Conservation (phyloP, 2,888 invertebrate species). For the Cryptocheilus praepositus region DNA sequence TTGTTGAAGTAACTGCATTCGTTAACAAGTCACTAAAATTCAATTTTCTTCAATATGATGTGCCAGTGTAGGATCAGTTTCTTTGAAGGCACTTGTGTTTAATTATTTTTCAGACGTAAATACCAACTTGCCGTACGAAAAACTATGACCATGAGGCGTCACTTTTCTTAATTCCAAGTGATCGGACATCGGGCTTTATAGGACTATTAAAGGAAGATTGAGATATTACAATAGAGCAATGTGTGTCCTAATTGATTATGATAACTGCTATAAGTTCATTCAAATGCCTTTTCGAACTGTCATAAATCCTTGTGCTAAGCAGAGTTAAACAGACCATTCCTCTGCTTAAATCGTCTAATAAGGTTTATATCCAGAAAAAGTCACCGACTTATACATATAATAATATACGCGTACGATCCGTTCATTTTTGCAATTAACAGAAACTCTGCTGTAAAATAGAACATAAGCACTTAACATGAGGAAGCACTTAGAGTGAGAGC, state of each 20-base stretch:
- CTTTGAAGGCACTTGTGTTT: slow-evolving; percentile 71
- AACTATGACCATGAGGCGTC: slow-evolving; percentile 84
- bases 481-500: slow-evolving; percentile 42
- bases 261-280: slow-evolving; percentile 35
- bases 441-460: slow-evolving; percentile 61
- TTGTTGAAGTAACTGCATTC: slow-evolving; percentile 12
- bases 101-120: slow-evolving; percentile 85
- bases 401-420: slow-evolving; percentile 29
- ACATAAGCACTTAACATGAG: slow-evolving; percentile 64
- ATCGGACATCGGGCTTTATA: slow-evolving; percentile 65
- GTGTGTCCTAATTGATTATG: no score
- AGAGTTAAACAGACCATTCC: slow-evolving; percentile 26
- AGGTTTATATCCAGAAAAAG: slow-evolving; percentile 40
- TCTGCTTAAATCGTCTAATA: slow-evolving; percentile 39
- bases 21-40: slow-evolving; percentile 11
- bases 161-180: slow-evolving; percentile 75
- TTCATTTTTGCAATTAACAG: slow-evolving; percentile 33
- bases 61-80: slow-evolving; percentile 41
- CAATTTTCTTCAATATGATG: slow-evolving; percentile 34
- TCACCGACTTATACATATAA: slow-evolving; percentile 27
- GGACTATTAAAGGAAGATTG: slow-evolving; percentile 48
- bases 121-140: slow-evolving; percentile 93
- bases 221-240: slow-evolving; percentile 34
- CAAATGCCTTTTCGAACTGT: slow-evolving; percentile 17
- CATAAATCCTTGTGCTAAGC: not conserved